These are phyloP conservation scores for Anoplolepis gracilipes DNA, from an alignment of 1,140 invertebrate species.

Conservation along the genomic window DNA sequence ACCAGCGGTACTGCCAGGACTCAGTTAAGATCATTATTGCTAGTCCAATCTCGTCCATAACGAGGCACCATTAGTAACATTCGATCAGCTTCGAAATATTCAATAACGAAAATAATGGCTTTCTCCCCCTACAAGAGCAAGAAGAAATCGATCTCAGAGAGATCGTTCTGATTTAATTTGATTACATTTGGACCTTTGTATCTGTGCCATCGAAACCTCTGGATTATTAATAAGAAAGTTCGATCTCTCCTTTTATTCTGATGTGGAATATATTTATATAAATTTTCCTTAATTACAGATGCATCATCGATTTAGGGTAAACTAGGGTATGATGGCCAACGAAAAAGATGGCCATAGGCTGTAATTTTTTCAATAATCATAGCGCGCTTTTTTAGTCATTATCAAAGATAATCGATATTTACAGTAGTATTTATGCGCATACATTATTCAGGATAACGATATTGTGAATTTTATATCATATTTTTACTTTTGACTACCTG, in stretches of 20 bases:
- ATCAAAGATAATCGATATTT: too few species aligned
- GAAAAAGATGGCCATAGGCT: too few species aligned
- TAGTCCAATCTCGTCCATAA: conserved; percentile 46
- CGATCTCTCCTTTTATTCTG: background rate
- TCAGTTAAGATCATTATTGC: conserved; percentile 59
- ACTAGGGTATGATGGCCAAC: too few species aligned
- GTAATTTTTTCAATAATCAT: too few species aligned
- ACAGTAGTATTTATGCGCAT: too few species aligned
- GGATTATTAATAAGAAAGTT: conserved; percentile 13
- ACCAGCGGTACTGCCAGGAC: conserved; percentile 60
- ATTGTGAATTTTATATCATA: too few species aligned
- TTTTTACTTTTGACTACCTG: too few species aligned
- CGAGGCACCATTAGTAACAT: conserved; percentile 32
- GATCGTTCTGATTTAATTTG: conserved; percentile 13
- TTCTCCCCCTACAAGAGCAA: background rate
- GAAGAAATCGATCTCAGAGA: conserved; percentile 30
- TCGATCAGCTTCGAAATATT: conserved; percentile 59
- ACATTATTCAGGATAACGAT: too few species aligned
- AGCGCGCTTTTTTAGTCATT: too few species aligned
- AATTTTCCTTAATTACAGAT: background rate
- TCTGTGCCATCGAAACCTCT: background rate
- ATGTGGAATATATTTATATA: conserved; percentile 1
- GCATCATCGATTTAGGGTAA: background rate
- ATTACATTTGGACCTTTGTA: background rate
- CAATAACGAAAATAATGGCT: conserved; percentile 44